These are phyloP conservation scores for Synanthedon vespiformis DNA, from an alignment of 2,888 invertebrate species.

Conservation along the genomic window DNA sequence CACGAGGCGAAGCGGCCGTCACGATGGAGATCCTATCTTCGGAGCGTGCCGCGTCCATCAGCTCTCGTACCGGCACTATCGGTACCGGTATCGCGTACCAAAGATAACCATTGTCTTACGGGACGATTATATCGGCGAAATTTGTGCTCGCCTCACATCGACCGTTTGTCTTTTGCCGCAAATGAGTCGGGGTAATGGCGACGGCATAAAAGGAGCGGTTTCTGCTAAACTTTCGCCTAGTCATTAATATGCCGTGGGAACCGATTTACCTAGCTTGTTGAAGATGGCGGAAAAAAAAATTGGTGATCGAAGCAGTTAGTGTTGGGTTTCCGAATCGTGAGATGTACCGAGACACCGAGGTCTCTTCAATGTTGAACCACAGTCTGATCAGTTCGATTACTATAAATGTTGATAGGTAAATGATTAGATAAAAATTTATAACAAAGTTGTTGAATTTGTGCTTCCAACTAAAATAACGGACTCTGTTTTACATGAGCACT, in stretches of 20 bases:
- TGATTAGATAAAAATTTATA: no score
- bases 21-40: constrained; percentile 58
- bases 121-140: constrained; percentile 62
- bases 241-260: constrained; percentile 65
- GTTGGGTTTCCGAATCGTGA: not conserved
- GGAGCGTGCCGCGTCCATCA: constrained; percentile 67
- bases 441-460: no score
- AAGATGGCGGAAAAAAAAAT: not conserved
- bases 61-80: constrained; percentile 37
- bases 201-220: constrained; percentile 52
- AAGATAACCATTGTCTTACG: constrained; percentile 62
- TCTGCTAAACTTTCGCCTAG: constrained; percentile 54
- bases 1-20: constrained; percentile 37
- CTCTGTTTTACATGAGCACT: no score
- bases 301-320: not conserved
- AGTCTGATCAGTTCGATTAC: no score
- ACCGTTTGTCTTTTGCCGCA: constrained; percentile 64
- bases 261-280: constrained; percentile 1
- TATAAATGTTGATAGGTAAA: no score
- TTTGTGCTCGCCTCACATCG: constrained; percentile 57
- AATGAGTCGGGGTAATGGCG: constrained; percentile 57
- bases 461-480: no score
- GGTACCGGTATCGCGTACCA: constrained; percentile 43
- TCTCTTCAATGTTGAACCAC: no score
- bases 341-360: not conserved